Evolutionary conservation across 2,113 vertebrate species (phyloP).

Genomic region (Pristiophorus japonicus): DNA sequence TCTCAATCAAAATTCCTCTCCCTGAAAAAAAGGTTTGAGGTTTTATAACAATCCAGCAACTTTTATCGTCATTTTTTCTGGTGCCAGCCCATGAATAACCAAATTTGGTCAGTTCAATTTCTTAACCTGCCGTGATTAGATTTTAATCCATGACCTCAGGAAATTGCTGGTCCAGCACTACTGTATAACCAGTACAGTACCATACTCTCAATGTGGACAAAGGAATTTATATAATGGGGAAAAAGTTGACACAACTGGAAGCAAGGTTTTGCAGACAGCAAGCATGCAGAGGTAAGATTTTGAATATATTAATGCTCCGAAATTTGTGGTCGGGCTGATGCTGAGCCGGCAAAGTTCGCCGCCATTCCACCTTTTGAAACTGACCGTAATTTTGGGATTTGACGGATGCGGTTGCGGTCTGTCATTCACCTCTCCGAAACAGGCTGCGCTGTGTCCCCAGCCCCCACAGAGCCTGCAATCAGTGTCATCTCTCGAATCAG

Average conservation of each 20-base stretch:
- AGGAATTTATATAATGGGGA: background rate
- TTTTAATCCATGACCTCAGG: background rate
- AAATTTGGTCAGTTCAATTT: background rate
- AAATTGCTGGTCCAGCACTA: background rate
- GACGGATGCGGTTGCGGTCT: no score
- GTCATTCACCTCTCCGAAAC: no score
- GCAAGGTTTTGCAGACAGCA: background rate
- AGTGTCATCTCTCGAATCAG: no score
- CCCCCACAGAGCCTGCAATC: no score
- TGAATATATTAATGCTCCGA: background rate
- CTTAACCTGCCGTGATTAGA: background rate
- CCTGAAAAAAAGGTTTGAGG: background rate
- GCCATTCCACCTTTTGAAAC: no score
- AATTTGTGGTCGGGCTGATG: no score
- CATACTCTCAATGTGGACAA: background rate
- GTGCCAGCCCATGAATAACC: background rate
- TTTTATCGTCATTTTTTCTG: background rate
- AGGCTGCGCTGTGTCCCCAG: no score
- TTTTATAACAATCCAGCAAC: background rate
- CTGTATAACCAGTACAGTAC: background rate
- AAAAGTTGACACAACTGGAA: background rate
- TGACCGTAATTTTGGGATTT: no score
- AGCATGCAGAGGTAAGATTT: background rate
- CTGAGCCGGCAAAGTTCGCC: no score
- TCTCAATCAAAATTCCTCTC: no score